phyloP scores from a whole-genome alignment of 2,888 invertebrate species.

The Urechis unicinctus region DNA sequence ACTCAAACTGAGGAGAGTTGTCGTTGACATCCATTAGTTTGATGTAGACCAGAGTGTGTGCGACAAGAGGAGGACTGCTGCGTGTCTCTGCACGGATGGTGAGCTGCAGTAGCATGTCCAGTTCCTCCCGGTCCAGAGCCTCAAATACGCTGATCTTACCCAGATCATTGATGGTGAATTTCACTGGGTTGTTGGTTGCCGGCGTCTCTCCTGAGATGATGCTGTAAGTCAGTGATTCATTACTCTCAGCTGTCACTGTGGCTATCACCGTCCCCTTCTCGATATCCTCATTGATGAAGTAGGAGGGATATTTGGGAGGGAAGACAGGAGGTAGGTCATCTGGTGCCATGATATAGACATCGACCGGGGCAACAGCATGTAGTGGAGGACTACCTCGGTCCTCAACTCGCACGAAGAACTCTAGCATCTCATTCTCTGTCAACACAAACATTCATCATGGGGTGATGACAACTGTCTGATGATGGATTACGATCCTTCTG shows the following conservation, averaged over 20 bases:
- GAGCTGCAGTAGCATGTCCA: slow-evolving; percentile 47
- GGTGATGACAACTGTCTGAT: too few relatives aligned
- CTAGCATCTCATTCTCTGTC: slow-evolving; percentile 59
- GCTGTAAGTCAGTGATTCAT: slow-evolving; percentile 57
- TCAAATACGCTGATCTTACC: slow-evolving; percentile 63
- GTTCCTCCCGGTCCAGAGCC: slow-evolving; percentile 74
- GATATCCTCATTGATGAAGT: slow-evolving; percentile 74
- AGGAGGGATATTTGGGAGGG: slow-evolving; percentile 65
- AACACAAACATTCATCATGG: too few relatives aligned
- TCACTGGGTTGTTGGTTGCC: slow-evolving; percentile 31
- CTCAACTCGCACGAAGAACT: slow-evolving; percentile 81
- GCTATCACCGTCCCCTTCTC: slow-evolving; percentile 66
- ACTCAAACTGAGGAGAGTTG: slow-evolving; percentile 80
- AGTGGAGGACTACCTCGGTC: slow-evolving; percentile 68
- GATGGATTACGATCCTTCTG: too few relatives aligned
- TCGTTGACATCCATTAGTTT: slow-evolving; percentile 86
- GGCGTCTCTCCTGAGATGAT: slow-evolving; percentile 60
- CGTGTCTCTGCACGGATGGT: slow-evolving; percentile 62
- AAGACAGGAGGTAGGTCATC: slow-evolving; percentile 68
- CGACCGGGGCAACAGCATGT: slow-evolving; percentile 75
- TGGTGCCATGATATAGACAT: slow-evolving; percentile 69
- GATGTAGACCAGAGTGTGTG: slow-evolving; percentile 58
- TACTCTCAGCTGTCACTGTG: slow-evolving; percentile 62
- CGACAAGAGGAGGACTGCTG: slow-evolving; percentile 66
- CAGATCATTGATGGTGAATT: slow-evolving; percentile 34